These are phyloP conservation scores for Pseudonaja textilis DNA, from an alignment of 2,113 vertebrate genomes.

Conservation along the genomic window DNA sequence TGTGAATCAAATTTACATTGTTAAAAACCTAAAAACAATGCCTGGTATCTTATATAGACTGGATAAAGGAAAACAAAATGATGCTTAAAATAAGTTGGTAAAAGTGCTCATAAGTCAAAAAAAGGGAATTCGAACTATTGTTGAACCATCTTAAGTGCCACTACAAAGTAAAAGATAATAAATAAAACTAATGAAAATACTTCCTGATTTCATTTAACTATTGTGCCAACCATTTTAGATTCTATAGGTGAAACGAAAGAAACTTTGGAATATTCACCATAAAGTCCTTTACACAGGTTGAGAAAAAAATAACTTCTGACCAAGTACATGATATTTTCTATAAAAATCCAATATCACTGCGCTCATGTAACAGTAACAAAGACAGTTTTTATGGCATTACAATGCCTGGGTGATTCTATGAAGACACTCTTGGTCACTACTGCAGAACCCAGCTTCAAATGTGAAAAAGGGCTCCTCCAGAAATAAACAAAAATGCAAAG, in stretches of 20 bases:
- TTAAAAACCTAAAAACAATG: background rate
- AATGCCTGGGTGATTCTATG: background rate
- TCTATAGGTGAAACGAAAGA: background rate
- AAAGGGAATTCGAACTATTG: background rate
- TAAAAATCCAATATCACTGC: background rate
- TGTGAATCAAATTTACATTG: background rate
- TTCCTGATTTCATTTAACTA: background rate
- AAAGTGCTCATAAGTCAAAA: background rate
- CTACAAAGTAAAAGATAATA: background rate
- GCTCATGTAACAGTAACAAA: background rate
- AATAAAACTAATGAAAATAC: background rate
- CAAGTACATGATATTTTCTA: background rate
- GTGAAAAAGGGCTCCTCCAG: background rate
- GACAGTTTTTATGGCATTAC: background rate
- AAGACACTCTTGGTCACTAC: background rate
- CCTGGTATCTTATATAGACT: background rate
- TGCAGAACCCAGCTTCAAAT: background rate
- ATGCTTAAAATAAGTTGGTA: background rate
- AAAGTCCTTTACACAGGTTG: background rate
- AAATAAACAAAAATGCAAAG: background rate
- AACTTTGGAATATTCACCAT: background rate
- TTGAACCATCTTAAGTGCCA: background rate
- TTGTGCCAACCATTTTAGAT: background rate
- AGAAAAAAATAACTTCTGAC: background rate
- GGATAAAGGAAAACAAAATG: background rate